Evolutionary conservation across 2,797 vertebrate genomes (phyloP).

Genomic region (Chaetodon trifasciatus): DNA sequence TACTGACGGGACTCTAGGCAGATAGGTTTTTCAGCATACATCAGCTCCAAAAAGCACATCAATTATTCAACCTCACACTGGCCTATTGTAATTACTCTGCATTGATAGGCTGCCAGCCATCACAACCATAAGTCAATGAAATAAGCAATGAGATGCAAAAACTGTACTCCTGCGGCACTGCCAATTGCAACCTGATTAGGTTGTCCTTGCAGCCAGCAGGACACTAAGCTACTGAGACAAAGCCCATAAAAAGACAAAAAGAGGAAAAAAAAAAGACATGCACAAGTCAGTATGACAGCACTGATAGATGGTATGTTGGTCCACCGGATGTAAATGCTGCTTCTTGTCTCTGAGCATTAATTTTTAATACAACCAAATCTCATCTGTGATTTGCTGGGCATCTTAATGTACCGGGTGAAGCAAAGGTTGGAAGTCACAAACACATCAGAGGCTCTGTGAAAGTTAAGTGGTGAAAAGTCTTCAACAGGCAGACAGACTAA

Average conservation of each 20-base stretch:
- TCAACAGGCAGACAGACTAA: constrained; percentile 32
- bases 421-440: constrained; percentile 30
- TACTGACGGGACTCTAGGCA: constrained; percentile 78
- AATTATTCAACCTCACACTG: constrained; percentile 84
- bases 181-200: constrained; percentile 70
- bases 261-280: neutral
- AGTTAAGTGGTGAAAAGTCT: constrained; percentile 37
- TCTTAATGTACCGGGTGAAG: constrained; percentile 29
- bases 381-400: constrained; percentile 28
- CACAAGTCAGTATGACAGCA: constrained; percentile 8
- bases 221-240: constrained; percentile 46
- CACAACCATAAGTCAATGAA: constrained; percentile 82
- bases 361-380: constrained; percentile 57
- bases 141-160: constrained; percentile 82
- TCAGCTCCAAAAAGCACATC: constrained; percentile 85
- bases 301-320: constrained; percentile 41
- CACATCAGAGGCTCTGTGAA: constrained; percentile 11
- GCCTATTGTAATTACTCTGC: constrained; percentile 86
- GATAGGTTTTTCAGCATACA: constrained; percentile 84
- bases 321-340: constrained; percentile 25
- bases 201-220: constrained; percentile 64
- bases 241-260: constrained; percentile 12
- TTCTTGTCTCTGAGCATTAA: constrained; percentile 46
- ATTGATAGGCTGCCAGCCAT: constrained; percentile 83
- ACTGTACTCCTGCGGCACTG: constrained; percentile 63